Conservation (phyloP, 2,888 invertebrate species). For the Tetanocera ferruginea region DNA sequence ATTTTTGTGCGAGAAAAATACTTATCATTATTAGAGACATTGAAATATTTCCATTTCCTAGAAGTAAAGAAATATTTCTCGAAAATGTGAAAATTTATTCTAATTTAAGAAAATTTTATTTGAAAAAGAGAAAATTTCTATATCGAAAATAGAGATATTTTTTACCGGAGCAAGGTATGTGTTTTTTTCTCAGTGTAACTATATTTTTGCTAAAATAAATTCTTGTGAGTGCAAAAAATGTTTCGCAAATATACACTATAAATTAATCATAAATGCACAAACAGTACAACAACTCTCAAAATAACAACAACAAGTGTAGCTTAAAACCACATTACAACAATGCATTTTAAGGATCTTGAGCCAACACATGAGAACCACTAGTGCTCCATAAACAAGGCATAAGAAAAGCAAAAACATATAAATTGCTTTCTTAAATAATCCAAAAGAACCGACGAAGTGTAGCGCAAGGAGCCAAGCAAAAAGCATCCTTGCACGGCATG, state of each 20-base stretch:
- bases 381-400: not conserved
- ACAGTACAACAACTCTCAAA: not conserved
- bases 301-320: not conserved
- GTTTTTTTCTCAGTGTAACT: no score
- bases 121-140: no score
- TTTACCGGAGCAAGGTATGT: no score
- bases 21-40: no score
- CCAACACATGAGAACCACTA: not conserved
- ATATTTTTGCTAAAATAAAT: not conserved
- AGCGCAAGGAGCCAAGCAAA: not conserved
- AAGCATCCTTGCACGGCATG: constrained; percentile 9
- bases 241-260: constrained; percentile 8
- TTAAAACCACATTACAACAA: constrained; percentile 5
- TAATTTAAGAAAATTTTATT: no score
- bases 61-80: no score
- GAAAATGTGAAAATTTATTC: no score
- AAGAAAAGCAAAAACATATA: constrained; percentile 10
- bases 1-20: no score
- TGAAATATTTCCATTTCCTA: no score
- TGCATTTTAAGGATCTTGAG: not conserved
- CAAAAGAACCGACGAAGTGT: not conserved
- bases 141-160: no score
- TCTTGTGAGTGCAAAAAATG: not conserved
- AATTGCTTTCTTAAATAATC: constrained; percentile 27
- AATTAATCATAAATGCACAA: constrained; percentile 28